Evolutionary conservation across 2,888 invertebrate species (phyloP), one percentile per base, ranked within the genome.

Genomic region (Eupithecia abbreviata): DNA sequence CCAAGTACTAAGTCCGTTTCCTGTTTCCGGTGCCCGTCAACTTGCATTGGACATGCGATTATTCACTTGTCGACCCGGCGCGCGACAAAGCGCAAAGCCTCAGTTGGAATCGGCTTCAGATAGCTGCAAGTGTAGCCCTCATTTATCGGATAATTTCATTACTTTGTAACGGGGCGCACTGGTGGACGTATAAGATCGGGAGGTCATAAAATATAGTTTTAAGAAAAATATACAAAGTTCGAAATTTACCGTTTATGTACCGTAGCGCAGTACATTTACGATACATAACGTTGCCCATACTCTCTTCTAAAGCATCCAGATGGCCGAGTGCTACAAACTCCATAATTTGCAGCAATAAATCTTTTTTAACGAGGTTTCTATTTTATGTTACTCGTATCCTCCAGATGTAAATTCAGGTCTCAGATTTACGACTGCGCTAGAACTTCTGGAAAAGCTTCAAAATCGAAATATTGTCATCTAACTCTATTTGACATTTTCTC

Each of bases 371-470:
- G 71, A 49, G n/a, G 71, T 71, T 71, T 42, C 71, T 49, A 66
- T 62, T 72, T 62, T 45, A 85, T 78, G 82, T 76, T 76, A 77
- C 68, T n/a, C 68, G 68, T 7, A 43, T 68, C 43, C 69, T 47
- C 69, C 47, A 84, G 84, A 85, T 85, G 85, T 86, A 85, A 84
- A 85, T 86, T 84, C 74, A 78, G 76, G 76, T 82, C 75, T 77
- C 72, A 83, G 80, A 85, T 85, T 86, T 85, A 85, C 79, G 83
- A 83, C 82, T 74, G 79, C 79, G 79, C 77, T 77, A 75, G 79
- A 81, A 82, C 77, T 76, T 73, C 69, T 69, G 72, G 71, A 65
- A 74, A 77, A 76, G 65, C 30, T 5, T 51, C 72, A 47, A 72
- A 72, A 65, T 41, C 58, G 62, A 75, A 43, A 15, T 49, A 74